Percentiles rank a stretch among this genome's conserved stretches.
These are phyloP conservation scores for Nebria brevicollis DNA, from an alignment of 2,888 invertebrate species.

Conservation along the genomic window DNA sequence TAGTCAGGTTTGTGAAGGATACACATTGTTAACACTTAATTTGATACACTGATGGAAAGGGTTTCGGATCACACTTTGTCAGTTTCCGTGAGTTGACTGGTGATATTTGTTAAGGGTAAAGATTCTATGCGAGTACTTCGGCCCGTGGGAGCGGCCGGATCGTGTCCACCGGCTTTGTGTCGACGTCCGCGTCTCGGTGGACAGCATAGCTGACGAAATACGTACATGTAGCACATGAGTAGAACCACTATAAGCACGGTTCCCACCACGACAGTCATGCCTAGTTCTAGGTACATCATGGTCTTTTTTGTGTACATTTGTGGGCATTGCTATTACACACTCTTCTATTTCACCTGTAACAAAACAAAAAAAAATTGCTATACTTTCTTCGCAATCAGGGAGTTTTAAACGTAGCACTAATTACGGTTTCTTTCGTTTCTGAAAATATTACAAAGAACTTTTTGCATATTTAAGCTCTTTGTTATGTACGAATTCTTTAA, in stretches of 20 bases:
- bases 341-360: conserved; percentile 13
- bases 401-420: too few species aligned
- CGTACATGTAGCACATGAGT: conserved; percentile 73
- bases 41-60: neutral
- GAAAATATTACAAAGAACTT: too few species aligned
- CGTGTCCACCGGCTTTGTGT: conserved; percentile 2
- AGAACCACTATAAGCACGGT: conserved; percentile 70
- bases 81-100: conserved; percentile 42
- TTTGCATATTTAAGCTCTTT: too few species aligned
- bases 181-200: conserved; percentile 32
- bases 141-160: neutral
- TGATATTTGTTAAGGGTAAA: conserved; percentile 35
- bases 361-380: neutral
- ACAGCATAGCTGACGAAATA: conserved; percentile 72
- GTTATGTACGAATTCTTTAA: too few species aligned
- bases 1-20: neutral
- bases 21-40: neutral
- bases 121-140: conserved; percentile 26
- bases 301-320: conserved; percentile 26
- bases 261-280: conserved; percentile 69
- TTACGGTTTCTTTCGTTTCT: too few species aligned
- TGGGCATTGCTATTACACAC: conserved; percentile 18
- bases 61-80: conserved; percentile 28
- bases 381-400: too few species aligned
- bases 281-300: conserved; percentile 54